phyloP scores from a whole-genome alignment of 2,113 vertebrate species.

The Glaucidium brasilianum region DNA sequence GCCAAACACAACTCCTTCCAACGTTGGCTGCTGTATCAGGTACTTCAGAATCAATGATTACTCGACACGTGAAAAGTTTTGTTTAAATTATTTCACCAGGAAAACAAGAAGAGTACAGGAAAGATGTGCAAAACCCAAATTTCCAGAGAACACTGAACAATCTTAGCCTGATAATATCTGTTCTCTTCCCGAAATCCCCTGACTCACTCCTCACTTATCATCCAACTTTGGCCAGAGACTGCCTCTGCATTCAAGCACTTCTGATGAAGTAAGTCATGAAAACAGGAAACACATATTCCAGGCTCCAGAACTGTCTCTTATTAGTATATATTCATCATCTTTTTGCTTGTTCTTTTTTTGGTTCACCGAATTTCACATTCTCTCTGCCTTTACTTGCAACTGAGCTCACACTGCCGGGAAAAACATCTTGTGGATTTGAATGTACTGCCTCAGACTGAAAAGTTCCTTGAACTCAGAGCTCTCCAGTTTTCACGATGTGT shows the following conservation, averaged over 20 bases:
- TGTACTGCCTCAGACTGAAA: not conserved
- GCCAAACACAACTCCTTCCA: not conserved
- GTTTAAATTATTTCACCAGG: not conserved
- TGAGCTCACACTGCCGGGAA: not conserved
- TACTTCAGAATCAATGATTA: not conserved
- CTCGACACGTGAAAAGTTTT: not conserved
- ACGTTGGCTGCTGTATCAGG: not conserved
- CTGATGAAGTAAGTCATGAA: slow-evolving; percentile 19
- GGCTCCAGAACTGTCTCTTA: slow-evolving; percentile 3
- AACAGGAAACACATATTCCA: slow-evolving; percentile 53
- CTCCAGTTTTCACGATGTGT: not conserved
- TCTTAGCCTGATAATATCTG: not conserved
- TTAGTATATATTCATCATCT: slow-evolving; percentile 28
- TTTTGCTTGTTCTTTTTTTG: slow-evolving; percentile 11
- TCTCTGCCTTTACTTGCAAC: not conserved
- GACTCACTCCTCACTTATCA: slow-evolving; percentile 19
- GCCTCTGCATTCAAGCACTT: slow-evolving; percentile 16
- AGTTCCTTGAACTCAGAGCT: not conserved
- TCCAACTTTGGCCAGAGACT: slow-evolving; percentile 1
- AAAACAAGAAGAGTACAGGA: not conserved
- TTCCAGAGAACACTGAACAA: not conserved
- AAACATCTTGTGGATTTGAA: not conserved
- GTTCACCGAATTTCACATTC: slow-evolving; percentile 4
- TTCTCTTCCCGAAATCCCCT: slow-evolving; percentile 20
- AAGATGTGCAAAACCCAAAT: not conserved